These are phyloP conservation scores for Eumaeus atala DNA, from an alignment of 1,140 invertebrate species.

Conservation along the genomic window DNA sequence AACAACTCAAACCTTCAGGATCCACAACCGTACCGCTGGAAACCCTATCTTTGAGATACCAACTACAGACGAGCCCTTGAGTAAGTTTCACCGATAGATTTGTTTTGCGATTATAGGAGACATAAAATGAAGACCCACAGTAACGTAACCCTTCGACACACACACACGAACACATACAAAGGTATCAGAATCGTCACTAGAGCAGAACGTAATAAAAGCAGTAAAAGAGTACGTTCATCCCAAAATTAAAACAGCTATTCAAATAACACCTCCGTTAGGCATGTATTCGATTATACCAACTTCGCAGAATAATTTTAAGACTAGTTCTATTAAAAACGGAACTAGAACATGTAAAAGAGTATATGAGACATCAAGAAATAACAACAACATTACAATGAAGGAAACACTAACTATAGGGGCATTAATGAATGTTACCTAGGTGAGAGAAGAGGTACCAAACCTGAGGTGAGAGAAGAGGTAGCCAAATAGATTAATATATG, in stretches of 20 bases:
- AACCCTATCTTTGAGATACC: conserved; percentile 1
- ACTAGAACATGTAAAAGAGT: not conserved
- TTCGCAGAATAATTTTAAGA: not conserved
- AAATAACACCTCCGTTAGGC: not conserved
- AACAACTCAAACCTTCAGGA: no score
- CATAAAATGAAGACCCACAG: not conserved
- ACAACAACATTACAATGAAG: no score
- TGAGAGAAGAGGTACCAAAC: no score
- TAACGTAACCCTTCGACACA: not conserved
- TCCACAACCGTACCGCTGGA: not conserved
- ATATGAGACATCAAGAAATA: no score
- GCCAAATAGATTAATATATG: no score
- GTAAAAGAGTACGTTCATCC: no score
- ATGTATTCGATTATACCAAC: conserved; percentile 2
- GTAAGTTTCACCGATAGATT: not conserved
- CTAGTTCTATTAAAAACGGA: not conserved
- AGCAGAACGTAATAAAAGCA: not conserved
- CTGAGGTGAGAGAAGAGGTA: no score
- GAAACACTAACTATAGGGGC: no score
- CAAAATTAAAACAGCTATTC: not conserved
- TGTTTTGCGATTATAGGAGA: not conserved
- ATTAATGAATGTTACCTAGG: no score
- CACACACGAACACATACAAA: not conserved
- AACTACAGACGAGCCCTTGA: not conserved
- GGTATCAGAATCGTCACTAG: not conserved